A percentile compares a stretch with the other conserved stretches of the same genome.
phyloP scores from a whole-genome alignment of 2,113 vertebrate species.

The Naja naja region DNA sequence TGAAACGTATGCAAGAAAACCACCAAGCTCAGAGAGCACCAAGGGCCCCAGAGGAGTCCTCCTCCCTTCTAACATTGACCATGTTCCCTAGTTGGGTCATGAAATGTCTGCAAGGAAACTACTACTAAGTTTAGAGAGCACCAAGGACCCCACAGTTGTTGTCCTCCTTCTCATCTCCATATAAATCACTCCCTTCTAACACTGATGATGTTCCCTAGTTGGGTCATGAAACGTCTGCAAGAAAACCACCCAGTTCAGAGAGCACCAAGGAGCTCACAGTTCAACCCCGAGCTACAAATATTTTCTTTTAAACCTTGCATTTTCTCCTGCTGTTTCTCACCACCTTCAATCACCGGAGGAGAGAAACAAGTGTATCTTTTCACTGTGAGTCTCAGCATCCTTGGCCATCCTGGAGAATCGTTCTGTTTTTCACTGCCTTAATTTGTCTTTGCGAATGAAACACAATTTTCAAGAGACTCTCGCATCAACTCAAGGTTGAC shows the following conservation, averaged over 20 bases:
- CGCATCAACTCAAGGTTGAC: too few species aligned
- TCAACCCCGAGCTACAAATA: neutral
- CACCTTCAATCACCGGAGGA: neutral
- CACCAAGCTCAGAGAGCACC: too few species aligned
- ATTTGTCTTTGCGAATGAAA: too few species aligned
- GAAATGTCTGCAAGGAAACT: too few species aligned
- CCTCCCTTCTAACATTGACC: too few species aligned
- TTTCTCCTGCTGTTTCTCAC: neutral
- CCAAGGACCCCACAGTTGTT: too few species aligned
- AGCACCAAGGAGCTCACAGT: neutral
- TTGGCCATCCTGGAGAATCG: neutral
- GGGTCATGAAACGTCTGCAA: neutral
- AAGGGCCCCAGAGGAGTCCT: too few species aligned
- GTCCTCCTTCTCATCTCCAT: too few species aligned
- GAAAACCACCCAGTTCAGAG: neutral
- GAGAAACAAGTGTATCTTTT: neutral
- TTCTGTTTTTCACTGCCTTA: neutral
- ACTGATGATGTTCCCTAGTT: neutral
- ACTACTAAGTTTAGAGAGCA: too few species aligned
- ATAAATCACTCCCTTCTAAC: too few species aligned
- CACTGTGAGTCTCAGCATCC: neutral
- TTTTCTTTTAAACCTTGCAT: neutral
- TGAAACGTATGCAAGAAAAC: neutral
- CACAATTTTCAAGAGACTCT: too few species aligned
- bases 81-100: too few species aligned